Base-by-base conservation (phyloP, 2,113 vertebrate genomes). In the Chionis minor region DNA sequence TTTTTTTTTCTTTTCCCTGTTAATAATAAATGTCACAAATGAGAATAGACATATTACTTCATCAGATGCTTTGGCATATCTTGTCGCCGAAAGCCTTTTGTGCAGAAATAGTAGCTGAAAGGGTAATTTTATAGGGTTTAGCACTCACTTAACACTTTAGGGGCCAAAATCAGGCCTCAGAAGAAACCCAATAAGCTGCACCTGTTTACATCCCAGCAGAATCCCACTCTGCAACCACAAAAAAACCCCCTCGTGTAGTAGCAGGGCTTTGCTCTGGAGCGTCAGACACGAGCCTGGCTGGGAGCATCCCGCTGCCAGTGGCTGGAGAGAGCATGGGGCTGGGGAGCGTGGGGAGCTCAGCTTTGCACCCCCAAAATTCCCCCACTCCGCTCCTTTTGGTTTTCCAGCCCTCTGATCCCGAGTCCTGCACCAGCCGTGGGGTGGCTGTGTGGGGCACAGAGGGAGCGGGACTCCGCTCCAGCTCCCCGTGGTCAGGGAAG, bases 1-100 rank as follows among this genome's bases (percentile, higher is more conserved):
- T 30, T 24, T 30, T 38, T 49, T 45, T 24, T 24, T 44, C 61
- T 49, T 56, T 49, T 69, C 79, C 61, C 95, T 61, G 83, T 94
- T 94, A 97, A 97, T 97, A 97, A 96, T 96, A 97, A 95, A 97
- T 95, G 94, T 96, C 92, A 72, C 77, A 77, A 94, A 77, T 75
- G 62, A 77, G 90, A 92, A 91, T 40, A 93, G 96, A 96, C 67
- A 33, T 81, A 79, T 93, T 86, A 90, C 94, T 96, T 95, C 88
- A 96, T 94, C 91, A 89, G 87, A 73, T 61, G 78, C 82, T 84
- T 65, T 51, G 96, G 95, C 92, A 2, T 88, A 96, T 95, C 95
- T 83, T 45, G 90, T 86, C n/a, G 27, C 91, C 4, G 45, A 94
- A 54, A 84, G 94, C 81, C 94, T 82, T 95, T 84, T 58, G 92